Conservation (phyloP, 2,888 invertebrate species). For the Papilio gigon region DNA sequence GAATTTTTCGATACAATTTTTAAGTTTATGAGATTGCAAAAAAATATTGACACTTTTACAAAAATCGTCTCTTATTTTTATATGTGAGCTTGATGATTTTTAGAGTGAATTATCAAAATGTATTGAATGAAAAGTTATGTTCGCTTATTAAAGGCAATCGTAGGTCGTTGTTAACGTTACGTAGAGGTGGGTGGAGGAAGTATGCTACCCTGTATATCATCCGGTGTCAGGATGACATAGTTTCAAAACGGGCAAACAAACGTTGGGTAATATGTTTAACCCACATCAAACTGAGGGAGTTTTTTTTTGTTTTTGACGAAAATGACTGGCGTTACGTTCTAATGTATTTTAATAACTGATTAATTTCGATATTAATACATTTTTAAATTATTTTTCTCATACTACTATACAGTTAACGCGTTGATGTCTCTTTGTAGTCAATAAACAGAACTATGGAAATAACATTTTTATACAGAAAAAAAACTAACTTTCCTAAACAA, state of each 20-base stretch:
- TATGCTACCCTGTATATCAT: neutral
- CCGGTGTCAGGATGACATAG: neutral
- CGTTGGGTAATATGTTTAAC: neutral
- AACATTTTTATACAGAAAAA: neutral
- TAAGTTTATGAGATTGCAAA: too few relatives aligned
- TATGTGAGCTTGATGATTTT: too few relatives aligned
- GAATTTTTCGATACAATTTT: neutral
- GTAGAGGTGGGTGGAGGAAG: neutral
- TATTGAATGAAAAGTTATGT: neutral
- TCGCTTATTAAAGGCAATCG: neutral
- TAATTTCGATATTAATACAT: too few relatives aligned
- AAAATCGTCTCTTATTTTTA: too few relatives aligned
- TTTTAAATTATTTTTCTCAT: too few relatives aligned
- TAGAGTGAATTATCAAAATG: too few relatives aligned
- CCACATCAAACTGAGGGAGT: too few relatives aligned
- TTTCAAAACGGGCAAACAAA: neutral
- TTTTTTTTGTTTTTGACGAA: too few relatives aligned
- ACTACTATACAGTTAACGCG: conserved; percentile 30
- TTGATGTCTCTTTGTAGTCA: conserved; percentile 33
- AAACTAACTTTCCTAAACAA: too few relatives aligned
- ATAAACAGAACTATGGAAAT: neutral
- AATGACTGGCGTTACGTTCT: too few relatives aligned
- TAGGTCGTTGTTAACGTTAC: neutral
- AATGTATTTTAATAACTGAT: too few relatives aligned
- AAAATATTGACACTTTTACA: too few relatives aligned